Evolutionary conservation across 2,888 invertebrate genomes (phyloP), one percentile per base, ranked within the genome.

Genomic region (Cryptus viduatorius): DNA sequence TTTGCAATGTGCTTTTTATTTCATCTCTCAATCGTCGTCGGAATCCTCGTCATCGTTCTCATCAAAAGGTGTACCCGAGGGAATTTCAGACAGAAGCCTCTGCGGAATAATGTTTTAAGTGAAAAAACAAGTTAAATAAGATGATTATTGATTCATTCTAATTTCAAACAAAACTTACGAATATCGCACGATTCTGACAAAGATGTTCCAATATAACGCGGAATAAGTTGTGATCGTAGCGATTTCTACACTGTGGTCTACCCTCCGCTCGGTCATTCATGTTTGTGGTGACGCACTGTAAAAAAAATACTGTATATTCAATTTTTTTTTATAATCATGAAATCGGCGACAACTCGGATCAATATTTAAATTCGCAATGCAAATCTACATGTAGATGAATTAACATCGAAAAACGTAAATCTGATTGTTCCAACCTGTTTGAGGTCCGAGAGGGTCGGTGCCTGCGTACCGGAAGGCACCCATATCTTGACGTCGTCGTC

Each of bases 401-500:
- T 53, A 53, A 19, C 3, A 53, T 8, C 7, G 16, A 53, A 19
- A 53, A 8, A 10, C 19, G 10, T 1, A 53, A 7, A 7, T 19
- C 19, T 7, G 8, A 46, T 16, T 19, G 24, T 31, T 29, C 72
- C 83, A 67, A 90, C 90, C 31, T 44, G 42, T 72, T 85, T 80
- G 24, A 91, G 85, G 24, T 87, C 72, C n/a, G 71, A 75, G 86
- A 89, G 85, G 19, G 37, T 12, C 19, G 87, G 87, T n/a, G 95
- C 95, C 8, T 94, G 92, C 80, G 95, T 95, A 86, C 94, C 95
- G 1, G 95, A 95, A 3, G 99, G 98, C 75, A 97, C 95, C 98
- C 98, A 99, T 79, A 99, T 96, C 94, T 99, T 99, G 16, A 99
- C 96, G 92, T 98, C 98, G 91, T 96, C 96, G 94, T 99, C 99